Percentiles rank a stretch among this genome's conserved stretches.
Evolutionary conservation across 2,797 vertebrate species (phyloP).

Genomic region (Myotis pilosus): DNA sequence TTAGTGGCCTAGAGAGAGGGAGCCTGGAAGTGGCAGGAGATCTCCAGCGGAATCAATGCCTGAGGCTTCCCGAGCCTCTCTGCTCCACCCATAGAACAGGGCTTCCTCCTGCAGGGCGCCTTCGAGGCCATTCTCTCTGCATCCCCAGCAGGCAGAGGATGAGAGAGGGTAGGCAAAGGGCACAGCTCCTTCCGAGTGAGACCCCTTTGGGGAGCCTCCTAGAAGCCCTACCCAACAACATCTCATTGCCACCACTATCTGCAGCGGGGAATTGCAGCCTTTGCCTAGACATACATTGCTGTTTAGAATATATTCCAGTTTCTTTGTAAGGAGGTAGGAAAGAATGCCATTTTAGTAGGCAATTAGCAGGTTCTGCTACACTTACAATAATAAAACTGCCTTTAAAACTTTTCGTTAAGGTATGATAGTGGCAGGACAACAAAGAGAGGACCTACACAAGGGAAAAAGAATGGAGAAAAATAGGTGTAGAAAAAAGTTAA

Average conservation of each 20-base stretch:
- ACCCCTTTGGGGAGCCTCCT: background rate
- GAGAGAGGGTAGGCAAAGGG: background rate
- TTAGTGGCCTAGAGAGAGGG: background rate
- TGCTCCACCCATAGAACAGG: background rate
- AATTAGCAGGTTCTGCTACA: background rate
- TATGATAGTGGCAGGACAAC: background rate
- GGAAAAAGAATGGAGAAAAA: background rate
- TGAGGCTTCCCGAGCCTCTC: background rate
- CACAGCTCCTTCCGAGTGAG: accelerated
- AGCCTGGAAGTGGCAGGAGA: background rate
- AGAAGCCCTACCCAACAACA: background rate
- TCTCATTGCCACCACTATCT: background rate
- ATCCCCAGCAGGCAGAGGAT: background rate
- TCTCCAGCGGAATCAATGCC: background rate
- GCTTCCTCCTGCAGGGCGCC: background rate
- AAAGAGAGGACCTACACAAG: background rate
- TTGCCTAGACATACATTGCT: background rate
- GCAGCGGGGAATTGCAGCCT: background rate
- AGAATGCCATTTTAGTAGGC: background rate
- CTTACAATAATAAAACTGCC: background rate
- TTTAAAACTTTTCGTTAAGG: background rate
- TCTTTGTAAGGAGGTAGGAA: background rate
- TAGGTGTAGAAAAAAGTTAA: background rate
- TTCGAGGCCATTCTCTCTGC: background rate
- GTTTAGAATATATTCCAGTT: background rate